Evolutionary conservation across 1,140 invertebrate species (phyloP).

Genomic region (Acromyrmex heyeri): DNA sequence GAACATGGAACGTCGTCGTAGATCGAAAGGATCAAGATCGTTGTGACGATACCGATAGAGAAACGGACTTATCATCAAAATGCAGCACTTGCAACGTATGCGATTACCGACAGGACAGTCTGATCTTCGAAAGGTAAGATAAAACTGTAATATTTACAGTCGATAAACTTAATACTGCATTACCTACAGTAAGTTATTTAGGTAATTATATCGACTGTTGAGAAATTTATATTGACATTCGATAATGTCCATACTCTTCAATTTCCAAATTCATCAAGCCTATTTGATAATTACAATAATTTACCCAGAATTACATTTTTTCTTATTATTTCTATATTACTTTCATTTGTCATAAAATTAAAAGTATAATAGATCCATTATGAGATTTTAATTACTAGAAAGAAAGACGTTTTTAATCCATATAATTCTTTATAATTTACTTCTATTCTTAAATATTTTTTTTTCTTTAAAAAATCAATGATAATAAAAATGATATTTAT

Average conservation of each 20-base stretch:
- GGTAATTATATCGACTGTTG: background rate
- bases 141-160: background rate
- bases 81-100: constrained; percentile 82
- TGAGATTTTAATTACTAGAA: background rate
- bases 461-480: background rate
- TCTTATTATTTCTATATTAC: background rate
- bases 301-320: background rate
- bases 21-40: constrained; percentile 81
- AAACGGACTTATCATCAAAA: constrained; percentile 81
- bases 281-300: background rate
- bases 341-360: background rate
- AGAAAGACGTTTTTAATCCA: background rate
- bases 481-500: background rate
- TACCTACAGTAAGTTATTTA: background rate
- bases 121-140: constrained; percentile 78
- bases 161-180: too few relatives aligned
- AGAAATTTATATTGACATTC: background rate
- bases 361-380: background rate
- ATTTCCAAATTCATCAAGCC: background rate
- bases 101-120: constrained; percentile 82
- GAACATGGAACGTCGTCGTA: constrained; percentile 90
- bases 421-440: background rate
- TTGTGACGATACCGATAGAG: constrained; percentile 78
- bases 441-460: background rate
- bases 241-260: background rate